Evolutionary conservation across 2,113 vertebrate species (phyloP), one percentile per base, ranked within the genome.

Genomic region (Cyprinodon tularosa): DNA sequence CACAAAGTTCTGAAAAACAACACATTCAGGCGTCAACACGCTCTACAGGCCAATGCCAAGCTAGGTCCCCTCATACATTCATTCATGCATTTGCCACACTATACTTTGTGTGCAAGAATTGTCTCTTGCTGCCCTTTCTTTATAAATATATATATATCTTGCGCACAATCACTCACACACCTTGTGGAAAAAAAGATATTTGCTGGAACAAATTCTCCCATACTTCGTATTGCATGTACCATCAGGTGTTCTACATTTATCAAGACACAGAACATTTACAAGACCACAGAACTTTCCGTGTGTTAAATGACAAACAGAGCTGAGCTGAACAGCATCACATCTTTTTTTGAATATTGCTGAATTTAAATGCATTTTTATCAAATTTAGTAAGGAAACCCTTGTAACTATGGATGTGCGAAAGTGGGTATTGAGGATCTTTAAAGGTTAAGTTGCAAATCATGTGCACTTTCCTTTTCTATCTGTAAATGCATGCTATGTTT

Each of bases 21-120:
- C 68, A 83, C 71, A 68, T 63, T 88, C 85, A 86, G 79, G 87
- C 86, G 83, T 84, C 88, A 71, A 36, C 89, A 84, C 70, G 66
- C 85, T 86, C 83, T 70, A 73, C 10, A 42, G 84, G 66, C 77
- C 37, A n/a, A 72, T 17, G 13, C 72, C 77, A 10, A 57, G 77
- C 75, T 0, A 38, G 3, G 72, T 36, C 69, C 47, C 14, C 86
- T 90, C 88, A 90, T 92, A 84, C 89, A 89, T 91, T 85, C 77
- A 89, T 92, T 89, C 85, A 90, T 88, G 65, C 3, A 3, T 66
- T 79, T n/a, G 76, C 79, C 78, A 78, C 75, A 20, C 81, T 39
- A 65, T 65, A 76, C 68, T 82, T 88, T 69, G 72, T 85, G 82
- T 76, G 83, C 78, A 74, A 72, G 78, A 72, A 47, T 62, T 1